Conservation (phyloP, 2,797 vertebrate species). For the Zenarchopterus dispar region DNA sequence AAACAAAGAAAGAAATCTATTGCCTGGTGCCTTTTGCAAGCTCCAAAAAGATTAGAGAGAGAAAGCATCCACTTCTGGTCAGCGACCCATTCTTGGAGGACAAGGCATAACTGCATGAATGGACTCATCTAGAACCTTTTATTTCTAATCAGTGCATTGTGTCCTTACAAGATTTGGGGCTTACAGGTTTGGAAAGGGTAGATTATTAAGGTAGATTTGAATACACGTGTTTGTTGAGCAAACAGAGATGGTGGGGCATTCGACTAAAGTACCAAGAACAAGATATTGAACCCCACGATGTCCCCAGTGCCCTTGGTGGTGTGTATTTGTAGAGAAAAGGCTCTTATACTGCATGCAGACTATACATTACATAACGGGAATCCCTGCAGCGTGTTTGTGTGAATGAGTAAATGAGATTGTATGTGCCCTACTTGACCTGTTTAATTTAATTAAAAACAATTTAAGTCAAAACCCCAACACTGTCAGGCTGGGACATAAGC, state of each 20-base stretch:
- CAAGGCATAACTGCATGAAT: not conserved
- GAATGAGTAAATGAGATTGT: no score
- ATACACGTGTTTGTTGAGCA: not conserved
- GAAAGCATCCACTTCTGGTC: constrained; percentile 42
- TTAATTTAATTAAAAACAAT: no score
- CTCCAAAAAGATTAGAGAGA: constrained; percentile 41
- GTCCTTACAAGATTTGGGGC: not conserved
- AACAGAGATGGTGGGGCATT: not conserved
- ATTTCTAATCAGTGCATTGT: constrained; percentile 20
- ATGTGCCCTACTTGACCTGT: no score
- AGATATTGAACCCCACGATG: not conserved
- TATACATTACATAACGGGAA: no score
- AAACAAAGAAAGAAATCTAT: constrained; percentile 1
- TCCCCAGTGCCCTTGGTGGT: not conserved
- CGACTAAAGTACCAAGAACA: not conserved
- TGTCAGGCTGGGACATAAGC: no score
- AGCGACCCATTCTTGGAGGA: not conserved
- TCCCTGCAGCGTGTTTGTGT: no score
- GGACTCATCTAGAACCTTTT: not conserved
- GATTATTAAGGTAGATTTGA: constrained; percentile 17
- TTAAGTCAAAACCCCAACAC: no score
- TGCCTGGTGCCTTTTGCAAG: constrained; percentile 23
- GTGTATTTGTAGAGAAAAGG: not conserved
- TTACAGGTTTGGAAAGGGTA: constrained; percentile 10
- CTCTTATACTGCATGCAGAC: not conserved